These are phyloP conservation scores for Proctacanthus coquilletti DNA, from an alignment of 1,140 invertebrate genomes.

Conservation along the genomic window DNA sequence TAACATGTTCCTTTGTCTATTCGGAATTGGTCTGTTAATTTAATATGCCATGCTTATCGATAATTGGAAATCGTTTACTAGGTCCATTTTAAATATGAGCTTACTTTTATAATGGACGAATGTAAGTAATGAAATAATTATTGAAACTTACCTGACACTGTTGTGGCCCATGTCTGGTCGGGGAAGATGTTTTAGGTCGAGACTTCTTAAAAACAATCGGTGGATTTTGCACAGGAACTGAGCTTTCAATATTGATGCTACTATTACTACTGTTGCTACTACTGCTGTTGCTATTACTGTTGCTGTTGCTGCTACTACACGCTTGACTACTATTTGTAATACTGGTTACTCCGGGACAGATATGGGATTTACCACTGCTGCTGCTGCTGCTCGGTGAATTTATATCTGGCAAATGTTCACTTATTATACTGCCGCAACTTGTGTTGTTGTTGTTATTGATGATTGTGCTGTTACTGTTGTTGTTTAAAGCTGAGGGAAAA, in stretches of 20 bases:
- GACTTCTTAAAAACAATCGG: conserved; percentile 41
- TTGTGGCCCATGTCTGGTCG: conserved; percentile 62
- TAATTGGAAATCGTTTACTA: too few relatives aligned
- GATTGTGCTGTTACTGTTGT: conserved; percentile 20
- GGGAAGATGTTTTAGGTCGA: conserved; percentile 56
- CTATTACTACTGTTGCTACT: conserved; percentile 8
- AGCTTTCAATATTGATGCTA: conserved; percentile 10
- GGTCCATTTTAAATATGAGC: too few relatives aligned
- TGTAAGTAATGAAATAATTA: too few relatives aligned
- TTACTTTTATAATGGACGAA: too few relatives aligned
- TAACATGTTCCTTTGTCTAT: too few relatives aligned
- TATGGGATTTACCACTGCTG: conserved; percentile 8
- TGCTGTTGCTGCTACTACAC: conserved; percentile 7
- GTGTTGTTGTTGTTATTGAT: conserved; percentile 20
- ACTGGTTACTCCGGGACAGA: background rate
- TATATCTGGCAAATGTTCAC: too few relatives aligned
- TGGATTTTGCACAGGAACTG: conserved; percentile 8
- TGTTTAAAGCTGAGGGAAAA: conserved; percentile 18
- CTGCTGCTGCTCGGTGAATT: conserved; percentile 12
- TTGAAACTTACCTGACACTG: conserved; percentile 50
- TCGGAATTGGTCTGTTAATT: too few relatives aligned
- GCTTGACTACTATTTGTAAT: too few relatives aligned
- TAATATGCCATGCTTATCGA: too few relatives aligned
- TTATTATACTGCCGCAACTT: conserved; percentile 11
- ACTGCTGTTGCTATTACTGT: conserved; percentile 14